A percentile compares a stretch with the other conserved stretches of the same genome.
Evolutionary conservation across 2,797 vertebrate species (phyloP).

Genomic region (Chromobotia macracanthus): DNA sequence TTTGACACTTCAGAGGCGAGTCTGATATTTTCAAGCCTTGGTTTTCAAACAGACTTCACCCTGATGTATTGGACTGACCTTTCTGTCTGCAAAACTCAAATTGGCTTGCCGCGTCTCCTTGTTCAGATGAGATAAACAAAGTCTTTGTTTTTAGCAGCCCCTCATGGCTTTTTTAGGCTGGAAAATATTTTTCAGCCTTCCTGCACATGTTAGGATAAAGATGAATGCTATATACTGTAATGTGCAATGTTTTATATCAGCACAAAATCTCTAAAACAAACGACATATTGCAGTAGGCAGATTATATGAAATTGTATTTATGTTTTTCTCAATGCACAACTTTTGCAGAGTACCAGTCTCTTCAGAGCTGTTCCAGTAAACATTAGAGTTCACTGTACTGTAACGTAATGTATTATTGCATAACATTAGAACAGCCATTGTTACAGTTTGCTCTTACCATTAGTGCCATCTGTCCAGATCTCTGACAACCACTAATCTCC

Average conservation of each 20-base stretch:
- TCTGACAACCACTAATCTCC: constrained; percentile 9
- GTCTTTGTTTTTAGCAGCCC: constrained; percentile 38
- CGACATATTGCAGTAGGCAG: constrained; percentile 4
- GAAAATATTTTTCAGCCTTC: neutral
- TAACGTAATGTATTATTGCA: constrained; percentile 15
- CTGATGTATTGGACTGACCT: constrained; percentile 57
- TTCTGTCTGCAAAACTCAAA: constrained; percentile 51
- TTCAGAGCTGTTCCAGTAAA: neutral
- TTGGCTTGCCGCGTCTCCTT: constrained; percentile 33
- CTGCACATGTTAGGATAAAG: neutral
- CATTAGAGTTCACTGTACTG: constrained; percentile 11
- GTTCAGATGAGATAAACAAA: constrained; percentile 48
- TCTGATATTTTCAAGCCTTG: constrained; percentile 37
- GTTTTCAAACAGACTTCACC: constrained; percentile 36
- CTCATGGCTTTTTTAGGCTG: constrained; percentile 25
- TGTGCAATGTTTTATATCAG: neutral
- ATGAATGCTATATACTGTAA: neutral
- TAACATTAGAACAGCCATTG: constrained; percentile 17
- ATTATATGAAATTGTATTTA: neutral
- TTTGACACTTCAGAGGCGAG: constrained; percentile 30
- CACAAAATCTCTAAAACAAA: neutral
- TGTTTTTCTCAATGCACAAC: neutral
- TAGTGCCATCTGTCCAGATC: neutral
- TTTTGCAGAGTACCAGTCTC: neutral
- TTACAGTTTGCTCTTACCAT: constrained; percentile 18